A percentile compares a stretch with the other conserved stretches of the same genome.
Evolutionary conservation across 2,113 vertebrate genomes (phyloP).

Genomic region (Chionis minor): DNA sequence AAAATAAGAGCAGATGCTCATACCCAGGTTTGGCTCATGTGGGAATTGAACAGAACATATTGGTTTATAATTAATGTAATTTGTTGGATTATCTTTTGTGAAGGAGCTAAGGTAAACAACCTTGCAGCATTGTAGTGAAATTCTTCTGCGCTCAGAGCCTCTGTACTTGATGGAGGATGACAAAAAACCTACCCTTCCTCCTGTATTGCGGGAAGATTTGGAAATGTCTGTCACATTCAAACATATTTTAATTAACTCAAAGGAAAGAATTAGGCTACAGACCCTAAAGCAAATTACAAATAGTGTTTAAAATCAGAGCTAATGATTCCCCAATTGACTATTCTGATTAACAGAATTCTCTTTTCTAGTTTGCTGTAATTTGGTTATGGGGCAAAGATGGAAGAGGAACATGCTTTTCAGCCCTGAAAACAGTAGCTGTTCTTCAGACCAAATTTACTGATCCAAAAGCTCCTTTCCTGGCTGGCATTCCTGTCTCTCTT

Average conservation of each 20-base stretch:
- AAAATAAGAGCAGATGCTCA: conserved; percentile 94
- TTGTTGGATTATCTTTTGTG: conserved; percentile 95
- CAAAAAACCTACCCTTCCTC: conserved; percentile 51
- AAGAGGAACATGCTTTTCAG: conserved; percentile 7
- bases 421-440: conserved; percentile 1
- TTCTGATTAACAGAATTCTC: conserved; percentile 65
- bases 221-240: conserved; percentile 74
- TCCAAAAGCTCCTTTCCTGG: background rate
- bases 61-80: conserved; percentile 99
- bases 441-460: background rate
- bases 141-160: conserved; percentile 61
- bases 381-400: conserved; percentile 29
- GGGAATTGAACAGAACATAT: conserved; percentile 93
- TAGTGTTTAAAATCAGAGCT: conserved; percentile 61
- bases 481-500: background rate
- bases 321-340: conserved; percentile 66
- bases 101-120: conserved; percentile 88
- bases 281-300: conserved; percentile 74
- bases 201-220: conserved; percentile 51
- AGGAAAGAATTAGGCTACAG: conserved; percentile 73
- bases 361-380: conserved; percentile 56
- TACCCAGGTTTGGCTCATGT: conserved; percentile 87
- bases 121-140: conserved; percentile 77
- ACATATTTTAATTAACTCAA: conserved; percentile 76
- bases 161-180: conserved; percentile 47